phyloP scores from a whole-genome alignment of 2,797 vertebrate genomes.

The Enteromius anoplus region DNA sequence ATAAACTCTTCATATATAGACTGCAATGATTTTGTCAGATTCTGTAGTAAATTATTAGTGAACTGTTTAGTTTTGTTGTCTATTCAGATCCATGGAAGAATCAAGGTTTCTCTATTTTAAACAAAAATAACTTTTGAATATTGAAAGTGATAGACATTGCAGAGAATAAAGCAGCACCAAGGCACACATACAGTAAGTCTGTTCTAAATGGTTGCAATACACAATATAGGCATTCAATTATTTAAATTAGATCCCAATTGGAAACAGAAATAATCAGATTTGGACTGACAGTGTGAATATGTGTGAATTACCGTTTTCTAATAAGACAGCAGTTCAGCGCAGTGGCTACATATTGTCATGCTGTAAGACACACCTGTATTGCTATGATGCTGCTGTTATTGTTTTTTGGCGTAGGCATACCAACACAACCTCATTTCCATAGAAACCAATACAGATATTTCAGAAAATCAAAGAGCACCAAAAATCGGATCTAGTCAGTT shows the following conservation, averaged over 20 bases:
- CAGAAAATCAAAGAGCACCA: background rate
- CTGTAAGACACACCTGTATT: background rate
- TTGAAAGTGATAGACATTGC: background rate
- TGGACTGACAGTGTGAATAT: background rate
- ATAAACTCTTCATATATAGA: too few species aligned
- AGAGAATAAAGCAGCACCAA: background rate
- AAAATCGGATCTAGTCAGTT: background rate
- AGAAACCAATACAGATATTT: background rate
- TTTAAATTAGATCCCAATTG: background rate
- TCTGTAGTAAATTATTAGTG: too few species aligned
- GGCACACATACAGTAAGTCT: background rate
- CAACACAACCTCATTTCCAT: background rate
- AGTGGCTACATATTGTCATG: background rate
- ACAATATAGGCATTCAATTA: background rate
- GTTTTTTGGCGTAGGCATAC: background rate
- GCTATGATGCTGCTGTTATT: background rate
- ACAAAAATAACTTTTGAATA: background rate
- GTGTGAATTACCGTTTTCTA: background rate
- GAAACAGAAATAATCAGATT: background rate
- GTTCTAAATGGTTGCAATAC: background rate
- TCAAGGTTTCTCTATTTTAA: background rate
- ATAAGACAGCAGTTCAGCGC: background rate
- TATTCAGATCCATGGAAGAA: background rate
- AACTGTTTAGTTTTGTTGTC: background rate
- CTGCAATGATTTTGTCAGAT: too few species aligned